phyloP scores from a whole-genome alignment of 2,797 vertebrate species.

The Molossus molossus region DNA sequence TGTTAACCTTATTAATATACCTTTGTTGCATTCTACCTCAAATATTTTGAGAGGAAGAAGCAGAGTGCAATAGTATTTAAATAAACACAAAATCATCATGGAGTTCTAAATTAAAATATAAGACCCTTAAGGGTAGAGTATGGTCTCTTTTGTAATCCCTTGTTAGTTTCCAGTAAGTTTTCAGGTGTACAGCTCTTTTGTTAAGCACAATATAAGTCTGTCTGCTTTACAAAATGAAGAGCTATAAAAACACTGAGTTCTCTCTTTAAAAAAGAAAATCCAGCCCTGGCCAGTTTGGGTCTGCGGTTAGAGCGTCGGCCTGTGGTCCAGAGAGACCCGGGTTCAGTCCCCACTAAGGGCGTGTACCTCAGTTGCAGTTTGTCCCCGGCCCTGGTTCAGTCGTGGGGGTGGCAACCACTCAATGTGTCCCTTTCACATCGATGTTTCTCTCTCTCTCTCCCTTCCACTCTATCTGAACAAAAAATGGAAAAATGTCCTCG shows the following conservation, averaged over 20 bases:
- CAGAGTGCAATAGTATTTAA: background rate
- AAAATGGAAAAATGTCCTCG: too few relatives aligned
- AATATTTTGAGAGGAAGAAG: background rate
- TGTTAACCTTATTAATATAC: background rate
- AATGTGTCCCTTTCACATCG: too few relatives aligned
- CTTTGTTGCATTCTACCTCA: slow-evolving; percentile 52
- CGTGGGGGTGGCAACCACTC: too few relatives aligned
- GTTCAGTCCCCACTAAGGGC: too few relatives aligned
- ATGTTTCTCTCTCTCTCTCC: too few relatives aligned
- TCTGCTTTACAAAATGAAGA: slow-evolving; percentile 59
- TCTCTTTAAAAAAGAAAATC: background rate
- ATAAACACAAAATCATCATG: slow-evolving; percentile 42
- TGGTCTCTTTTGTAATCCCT: background rate
- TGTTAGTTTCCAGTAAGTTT: slow-evolving; percentile 41
- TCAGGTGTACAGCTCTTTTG: slow-evolving; percentile 10
- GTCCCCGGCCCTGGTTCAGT: too few relatives aligned
- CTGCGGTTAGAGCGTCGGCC: too few relatives aligned
- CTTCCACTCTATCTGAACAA: too few relatives aligned
- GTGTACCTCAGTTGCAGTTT: too few relatives aligned
- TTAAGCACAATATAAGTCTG: slow-evolving; percentile 11
- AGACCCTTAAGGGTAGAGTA: background rate
- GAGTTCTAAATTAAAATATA: slow-evolving; percentile 48
- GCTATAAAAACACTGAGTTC: background rate
- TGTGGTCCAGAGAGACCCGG: too few relatives aligned
- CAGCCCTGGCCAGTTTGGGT: too few relatives aligned